Evolutionary conservation across 1,140 invertebrate genomes (phyloP).

Genomic region (Hirudo medicinalis): DNA sequence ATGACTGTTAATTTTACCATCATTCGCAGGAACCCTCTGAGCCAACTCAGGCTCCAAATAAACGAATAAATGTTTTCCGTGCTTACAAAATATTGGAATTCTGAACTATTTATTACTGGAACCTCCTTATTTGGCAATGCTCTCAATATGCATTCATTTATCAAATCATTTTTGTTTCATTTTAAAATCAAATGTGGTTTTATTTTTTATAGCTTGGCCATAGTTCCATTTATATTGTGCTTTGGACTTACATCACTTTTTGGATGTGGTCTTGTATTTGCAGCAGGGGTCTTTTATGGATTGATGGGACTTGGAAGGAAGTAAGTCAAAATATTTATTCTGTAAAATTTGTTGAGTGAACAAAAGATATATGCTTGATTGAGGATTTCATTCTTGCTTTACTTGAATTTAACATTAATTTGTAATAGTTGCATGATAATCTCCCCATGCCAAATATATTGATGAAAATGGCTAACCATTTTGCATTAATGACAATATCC

Average conservation of each 20-base stretch:
- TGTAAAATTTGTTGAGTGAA: not conserved
- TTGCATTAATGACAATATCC: not conserved
- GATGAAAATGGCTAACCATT: not conserved
- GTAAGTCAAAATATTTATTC: constrained; percentile 5
- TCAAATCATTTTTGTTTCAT: no score
- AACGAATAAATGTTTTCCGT: no score
- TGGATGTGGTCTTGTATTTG: constrained; percentile 19
- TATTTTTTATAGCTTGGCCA: constrained; percentile 18
- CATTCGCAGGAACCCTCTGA: no score
- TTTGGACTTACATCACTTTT: constrained; percentile 20
- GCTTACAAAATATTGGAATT: no score
- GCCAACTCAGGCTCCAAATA: no score
- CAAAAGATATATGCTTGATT: not conserved
- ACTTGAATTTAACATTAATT: not conserved
- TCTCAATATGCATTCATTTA: no score
- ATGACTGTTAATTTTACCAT: no score
- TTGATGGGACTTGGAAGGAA: constrained; percentile 23
- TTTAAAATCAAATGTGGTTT: not conserved
- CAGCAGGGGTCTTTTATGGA: constrained; percentile 21
- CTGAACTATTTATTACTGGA: no score
- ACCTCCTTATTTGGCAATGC: no score
- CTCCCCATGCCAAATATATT: not conserved
- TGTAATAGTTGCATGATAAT: not conserved
- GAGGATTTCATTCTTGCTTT: not conserved
- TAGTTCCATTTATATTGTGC: constrained; percentile 21